These are phyloP conservation scores for Bombus polaris DNA, from an alignment of 1,140 invertebrate genomes.

Conservation along the genomic window DNA sequence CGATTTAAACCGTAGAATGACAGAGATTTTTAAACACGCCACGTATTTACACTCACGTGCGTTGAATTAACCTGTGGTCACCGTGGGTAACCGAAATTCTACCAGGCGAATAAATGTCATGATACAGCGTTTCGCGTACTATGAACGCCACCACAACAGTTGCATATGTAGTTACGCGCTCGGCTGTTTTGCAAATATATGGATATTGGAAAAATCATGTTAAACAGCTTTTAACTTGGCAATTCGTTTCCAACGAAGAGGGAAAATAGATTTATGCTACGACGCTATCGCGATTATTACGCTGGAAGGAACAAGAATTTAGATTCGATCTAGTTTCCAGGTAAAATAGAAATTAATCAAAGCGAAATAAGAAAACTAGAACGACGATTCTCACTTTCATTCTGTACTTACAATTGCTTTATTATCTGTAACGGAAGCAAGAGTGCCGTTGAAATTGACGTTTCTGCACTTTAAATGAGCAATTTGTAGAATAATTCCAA, in stretches of 20 bases:
- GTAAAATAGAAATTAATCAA: too few relatives aligned
- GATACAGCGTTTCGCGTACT: constrained; percentile 36
- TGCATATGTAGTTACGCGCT: neutral
- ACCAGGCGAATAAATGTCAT: constrained; percentile 47
- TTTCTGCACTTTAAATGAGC: constrained; percentile 18
- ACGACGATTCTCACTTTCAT: constrained; percentile 4
- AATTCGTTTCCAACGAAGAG: too few relatives aligned
- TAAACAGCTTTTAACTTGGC: neutral
- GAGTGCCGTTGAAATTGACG: neutral
- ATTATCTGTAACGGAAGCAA: neutral
- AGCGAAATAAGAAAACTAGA: neutral
- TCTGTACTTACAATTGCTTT: neutral
- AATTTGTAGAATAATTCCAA: constrained; percentile 26
- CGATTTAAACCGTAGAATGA: neutral
- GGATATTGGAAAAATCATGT: neutral
- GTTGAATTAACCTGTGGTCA: constrained; percentile 48
- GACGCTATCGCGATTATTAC: too few relatives aligned
- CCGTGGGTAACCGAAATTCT: constrained; percentile 42
- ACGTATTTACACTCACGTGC: constrained; percentile 36
- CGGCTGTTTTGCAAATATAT: constrained; percentile 11
- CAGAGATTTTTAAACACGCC: constrained; percentile 25
- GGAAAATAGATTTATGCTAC: neutral
- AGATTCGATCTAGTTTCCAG: too few relatives aligned
- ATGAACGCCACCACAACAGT: constrained; percentile 5
- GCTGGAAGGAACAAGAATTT: too few relatives aligned